phyloP scores from a whole-genome alignment of 2,113 vertebrate genomes.

The Cyphomyrus plagiostoma region DNA sequence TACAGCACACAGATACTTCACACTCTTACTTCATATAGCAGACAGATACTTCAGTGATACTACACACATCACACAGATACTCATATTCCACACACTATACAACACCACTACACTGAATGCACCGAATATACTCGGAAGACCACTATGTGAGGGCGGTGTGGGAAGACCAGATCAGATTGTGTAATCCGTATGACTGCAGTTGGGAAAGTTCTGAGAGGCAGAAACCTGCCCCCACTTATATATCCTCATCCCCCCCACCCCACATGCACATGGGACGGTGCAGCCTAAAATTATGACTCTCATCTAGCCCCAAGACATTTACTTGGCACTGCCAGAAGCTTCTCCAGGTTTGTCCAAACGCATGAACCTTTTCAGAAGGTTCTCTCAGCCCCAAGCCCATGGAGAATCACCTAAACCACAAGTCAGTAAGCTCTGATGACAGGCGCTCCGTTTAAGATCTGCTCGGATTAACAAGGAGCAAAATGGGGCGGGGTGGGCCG shows the following conservation, averaged over 20 bases:
- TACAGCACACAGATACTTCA: neutral
- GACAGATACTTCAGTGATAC: neutral
- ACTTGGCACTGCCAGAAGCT: neutral
- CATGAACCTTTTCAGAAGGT: neutral
- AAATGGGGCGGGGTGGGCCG: neutral
- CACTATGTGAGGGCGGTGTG: neutral
- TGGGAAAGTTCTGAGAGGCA: neutral
- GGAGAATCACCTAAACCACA: neutral
- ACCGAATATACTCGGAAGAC: neutral
- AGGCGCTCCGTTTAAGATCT: neutral
- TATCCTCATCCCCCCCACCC: neutral
- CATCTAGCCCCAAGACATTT: neutral
- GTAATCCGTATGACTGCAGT: neutral
- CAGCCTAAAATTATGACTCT: neutral
- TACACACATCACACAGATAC: neutral
- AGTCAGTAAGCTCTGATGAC: neutral
- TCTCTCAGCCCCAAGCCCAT: neutral
- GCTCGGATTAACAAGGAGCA: neutral
- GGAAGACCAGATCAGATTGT: neutral
- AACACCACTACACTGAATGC: neutral
- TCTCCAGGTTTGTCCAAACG: neutral
- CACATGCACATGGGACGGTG: neutral
- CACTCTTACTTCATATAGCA: neutral
- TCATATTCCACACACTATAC: neutral
- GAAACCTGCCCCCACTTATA: neutral